Evolutionary conservation across 2,113 vertebrate species (phyloP), one percentile per base, ranked within the genome.

Genomic region (Callionymus lyra): DNA sequence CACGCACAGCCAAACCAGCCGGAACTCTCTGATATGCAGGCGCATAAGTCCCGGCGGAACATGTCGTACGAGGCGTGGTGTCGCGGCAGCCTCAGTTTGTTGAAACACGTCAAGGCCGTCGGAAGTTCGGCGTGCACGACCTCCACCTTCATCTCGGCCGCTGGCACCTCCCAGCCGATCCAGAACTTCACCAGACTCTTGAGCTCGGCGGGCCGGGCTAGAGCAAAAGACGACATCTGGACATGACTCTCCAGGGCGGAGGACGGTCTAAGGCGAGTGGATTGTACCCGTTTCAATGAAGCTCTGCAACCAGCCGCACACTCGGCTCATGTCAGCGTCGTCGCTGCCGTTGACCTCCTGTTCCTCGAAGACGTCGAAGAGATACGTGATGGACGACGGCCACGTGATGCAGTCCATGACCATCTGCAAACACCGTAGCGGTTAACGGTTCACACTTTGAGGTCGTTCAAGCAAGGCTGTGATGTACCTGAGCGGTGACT

Each of bases 171-270:
- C 69, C 73, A 70, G 16, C 69, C 65, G 2, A 38, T 67, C 63
- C 63, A 72, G 45, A 72, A 72, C 56, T 61, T 65, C 19, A 62
- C 6, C 35, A 72, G 65, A 27, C 45, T 62, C 53, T 64, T 72
- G 8, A 67, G 45, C 37, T 70, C 56, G 14, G 50, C 51, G 1
- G 63, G 37, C 27, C 65, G 43, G 0, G 21, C 69, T 76, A 56
- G 16, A 14, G 42, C 27, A 19, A 51, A 18, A 9, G 38, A 6
- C 11, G 36, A 36, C 4, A 2, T 32, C 12, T 44, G 15, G 10
- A 44, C 10, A 44, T 11, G 16, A 14, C 9, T 12, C 9, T 10
- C 11, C 15, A 31, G 14, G 31, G 21, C 27, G 14, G n/a, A 31
- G 21, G 21, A 4, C 6, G 6, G 15, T 35, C 1, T 21, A 12